Percentiles rank a stretch among this genome's conserved stretches.
Evolutionary conservation across 92 coral and sea anemone species (phyloP).

Genomic region (Epizoanthus stellaris): DNA sequence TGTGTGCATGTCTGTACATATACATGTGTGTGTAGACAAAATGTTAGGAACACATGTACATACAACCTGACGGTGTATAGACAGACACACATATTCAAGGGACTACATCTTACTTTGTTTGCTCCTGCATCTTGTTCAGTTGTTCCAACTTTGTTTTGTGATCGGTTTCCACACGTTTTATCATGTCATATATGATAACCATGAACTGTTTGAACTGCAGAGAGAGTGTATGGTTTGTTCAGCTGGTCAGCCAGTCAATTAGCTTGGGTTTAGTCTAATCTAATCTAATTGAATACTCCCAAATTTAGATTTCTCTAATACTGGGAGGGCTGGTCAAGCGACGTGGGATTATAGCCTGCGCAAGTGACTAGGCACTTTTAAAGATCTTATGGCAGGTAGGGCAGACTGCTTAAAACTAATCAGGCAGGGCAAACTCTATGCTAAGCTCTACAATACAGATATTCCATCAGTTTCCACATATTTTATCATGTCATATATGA

Average conservation of each 20-base stretch:
- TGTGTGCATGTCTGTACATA: background rate
- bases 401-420: too few relatives aligned
- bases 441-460: too few relatives aligned
- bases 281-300: too few relatives aligned
- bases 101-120: conserved; percentile 77
- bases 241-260: conserved; percentile 38
- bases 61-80: background rate
- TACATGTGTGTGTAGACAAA: background rate
- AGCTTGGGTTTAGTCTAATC: background rate
- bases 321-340: too few relatives aligned
- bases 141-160: conserved; percentile 93
- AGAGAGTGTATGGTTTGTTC: conserved; percentile 4
- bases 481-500: too few relatives aligned
- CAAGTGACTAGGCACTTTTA: too few relatives aligned
- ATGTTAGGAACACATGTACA: background rate
- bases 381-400: too few relatives aligned
- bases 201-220: conserved; percentile 89
- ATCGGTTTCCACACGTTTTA: conserved; percentile 87
- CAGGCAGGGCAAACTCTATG: too few relatives aligned
- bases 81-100: background rate
- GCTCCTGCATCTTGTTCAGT: conserved; percentile 93
- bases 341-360: too few relatives aligned
- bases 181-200: conserved; percentile 85
- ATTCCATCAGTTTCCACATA: too few relatives aligned
- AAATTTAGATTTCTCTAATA: too few relatives aligned